Conservation (phyloP, 2,797 vertebrate species). For the Sciurus vulgaris region DNA sequence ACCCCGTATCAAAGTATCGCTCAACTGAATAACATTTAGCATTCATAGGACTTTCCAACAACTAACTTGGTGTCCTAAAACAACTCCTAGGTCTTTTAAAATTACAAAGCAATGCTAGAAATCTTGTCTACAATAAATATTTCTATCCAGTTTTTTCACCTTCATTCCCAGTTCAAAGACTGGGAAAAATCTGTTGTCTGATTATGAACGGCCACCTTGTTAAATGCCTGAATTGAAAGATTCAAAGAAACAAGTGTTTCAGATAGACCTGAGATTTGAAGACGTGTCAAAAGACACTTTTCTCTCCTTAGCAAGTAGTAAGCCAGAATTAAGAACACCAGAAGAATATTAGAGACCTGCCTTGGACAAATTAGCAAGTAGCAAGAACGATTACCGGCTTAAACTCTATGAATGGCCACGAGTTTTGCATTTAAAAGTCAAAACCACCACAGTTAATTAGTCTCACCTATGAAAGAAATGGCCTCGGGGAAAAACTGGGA, state of each 20-base stretch:
- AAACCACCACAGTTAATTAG: not conserved
- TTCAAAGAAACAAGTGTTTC: not conserved
- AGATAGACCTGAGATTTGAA: not conserved
- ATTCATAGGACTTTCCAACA: constrained; percentile 80
- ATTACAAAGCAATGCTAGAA: not conserved
- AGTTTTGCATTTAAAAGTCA: constrained; percentile 59
- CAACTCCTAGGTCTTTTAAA: constrained; percentile 56
- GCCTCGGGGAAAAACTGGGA: constrained; percentile 99
- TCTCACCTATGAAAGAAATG: constrained; percentile 99
- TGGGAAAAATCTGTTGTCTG: not conserved
- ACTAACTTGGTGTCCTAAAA: constrained; percentile 76
- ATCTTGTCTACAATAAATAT: not conserved
- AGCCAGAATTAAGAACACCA: not conserved
- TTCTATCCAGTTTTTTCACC: not conserved
- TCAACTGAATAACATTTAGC: constrained; percentile 82
- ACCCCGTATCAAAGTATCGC: constrained; percentile 84
- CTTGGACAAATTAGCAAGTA: not conserved
- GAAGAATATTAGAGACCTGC: not conserved
- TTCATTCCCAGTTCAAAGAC: not conserved
- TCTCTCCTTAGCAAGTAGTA: not conserved
- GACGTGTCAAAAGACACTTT: not conserved
- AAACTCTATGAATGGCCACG: constrained; percentile 3
- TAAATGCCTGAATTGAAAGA: constrained; percentile 5
- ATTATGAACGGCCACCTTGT: not conserved
- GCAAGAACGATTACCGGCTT: constrained; percentile 6